These are phyloP conservation scores for Rattus norvegicus DNA, from an alignment of 2,113 vertebrate species.

Conservation along the genomic window GRCr8 NC_086021.1:129457001-129457500, in stretches of 20 bases:
- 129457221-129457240: not conserved
- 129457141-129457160: not conserved
- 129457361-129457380: too few relatives aligned
- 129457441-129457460: not conserved
- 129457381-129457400: too few relatives aligned
- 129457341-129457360: not conserved
- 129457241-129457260: not conserved
- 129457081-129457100: too few relatives aligned
- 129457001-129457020: too few relatives aligned
- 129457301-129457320: not conserved
- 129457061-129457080: too few relatives aligned
- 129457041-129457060: too few relatives aligned
- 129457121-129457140: not conserved
- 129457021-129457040: too few relatives aligned
- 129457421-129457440: not conserved
- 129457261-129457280: not conserved
- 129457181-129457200: not conserved
- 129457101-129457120: not conserved
- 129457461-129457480: not conserved
- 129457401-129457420: not conserved
- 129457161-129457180: not conserved
- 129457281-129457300: too few relatives aligned
- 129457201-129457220: not conserved
- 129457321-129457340: not conserved
- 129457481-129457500: not conserved